phyloP scores from a whole-genome alignment of 2,888 invertebrate genomes.

The Lepidocyrtinus sp. region DNA sequence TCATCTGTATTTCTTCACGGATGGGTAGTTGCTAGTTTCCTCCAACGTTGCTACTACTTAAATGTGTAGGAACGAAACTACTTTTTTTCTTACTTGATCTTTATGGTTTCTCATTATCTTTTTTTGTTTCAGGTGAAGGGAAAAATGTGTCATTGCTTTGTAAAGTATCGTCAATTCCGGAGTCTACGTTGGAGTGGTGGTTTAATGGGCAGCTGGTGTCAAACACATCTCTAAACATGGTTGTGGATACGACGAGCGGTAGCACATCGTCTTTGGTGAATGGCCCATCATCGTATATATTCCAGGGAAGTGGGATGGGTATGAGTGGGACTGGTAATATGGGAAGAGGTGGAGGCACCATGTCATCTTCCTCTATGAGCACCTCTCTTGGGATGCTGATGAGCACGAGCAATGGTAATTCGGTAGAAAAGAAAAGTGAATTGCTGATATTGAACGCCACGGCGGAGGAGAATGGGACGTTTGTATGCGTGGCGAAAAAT shows the following conservation, averaged over 20 bases:
- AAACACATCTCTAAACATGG: slow-evolving; percentile 67
- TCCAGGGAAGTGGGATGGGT: slow-evolving; percentile 25
- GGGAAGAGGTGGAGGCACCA: slow-evolving; percentile 31
- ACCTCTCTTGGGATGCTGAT: slow-evolving; percentile 46
- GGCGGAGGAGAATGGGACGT: slow-evolving; percentile 87
- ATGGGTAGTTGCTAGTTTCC: too few relatives aligned
- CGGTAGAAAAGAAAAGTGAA: slow-evolving; percentile 83
- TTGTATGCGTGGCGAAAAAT: slow-evolving; percentile 89
- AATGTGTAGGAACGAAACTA: too few relatives aligned
- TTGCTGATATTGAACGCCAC: slow-evolving; percentile 85
- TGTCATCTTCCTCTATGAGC: slow-evolving; percentile 37
- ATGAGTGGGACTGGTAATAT: slow-evolving; percentile 18
- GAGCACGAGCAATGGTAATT: slow-evolving; percentile 62
- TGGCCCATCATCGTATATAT: slow-evolving; percentile 52
- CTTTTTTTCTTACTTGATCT: not conserved
- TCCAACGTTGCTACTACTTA: too few relatives aligned
- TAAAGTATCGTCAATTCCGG: slow-evolving; percentile 85
- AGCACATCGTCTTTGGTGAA: slow-evolving; percentile 22
- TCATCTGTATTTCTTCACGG: too few relatives aligned
- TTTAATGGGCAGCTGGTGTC: slow-evolving; percentile 78
- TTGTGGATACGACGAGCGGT: slow-evolving; percentile 65
- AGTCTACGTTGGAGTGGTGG: slow-evolving; percentile 87
- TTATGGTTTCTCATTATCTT: slow-evolving; percentile 8
- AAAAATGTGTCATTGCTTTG: slow-evolving; percentile 87
- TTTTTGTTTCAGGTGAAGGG: slow-evolving; percentile 75